Conservation (phyloP, 2,888 invertebrate species). For the Nasonia oneida region DNA sequence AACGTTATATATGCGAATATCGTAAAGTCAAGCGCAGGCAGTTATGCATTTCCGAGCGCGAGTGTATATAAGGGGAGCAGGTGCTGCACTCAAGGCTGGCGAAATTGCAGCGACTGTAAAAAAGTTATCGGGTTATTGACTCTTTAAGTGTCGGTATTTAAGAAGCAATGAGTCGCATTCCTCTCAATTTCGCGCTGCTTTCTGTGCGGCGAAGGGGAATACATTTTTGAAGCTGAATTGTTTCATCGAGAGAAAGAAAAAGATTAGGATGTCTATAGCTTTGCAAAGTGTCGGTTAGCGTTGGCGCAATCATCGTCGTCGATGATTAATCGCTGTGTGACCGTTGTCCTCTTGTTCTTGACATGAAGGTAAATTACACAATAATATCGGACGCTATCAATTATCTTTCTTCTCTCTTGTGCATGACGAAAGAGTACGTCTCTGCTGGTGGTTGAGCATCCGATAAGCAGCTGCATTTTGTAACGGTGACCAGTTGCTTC, state of each 20-base stretch:
- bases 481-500: not conserved
- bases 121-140: constrained; percentile 55
- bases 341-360: not conserved
- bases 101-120: constrained; percentile 56
- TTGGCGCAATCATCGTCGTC: not conserved
- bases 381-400: not conserved
- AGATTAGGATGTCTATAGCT: not conserved
- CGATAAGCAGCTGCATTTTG: constrained; percentile 28
- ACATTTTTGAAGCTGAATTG: not conserved
- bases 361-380: not conserved
- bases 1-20: not conserved
- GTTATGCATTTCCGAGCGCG: not conserved
- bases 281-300: not conserved
- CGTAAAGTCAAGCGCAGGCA: not conserved
- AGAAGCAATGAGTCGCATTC: constrained; percentile 52
- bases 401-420: not conserved
- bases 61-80: not conserved
- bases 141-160: constrained; percentile 11
- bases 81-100: constrained; percentile 27
- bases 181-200: not conserved
- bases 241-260: not conserved
- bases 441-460: not conserved
- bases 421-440: not conserved
- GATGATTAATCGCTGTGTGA: not conserved
- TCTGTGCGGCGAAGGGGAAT: not conserved